Evolutionary conservation across 2,888 invertebrate genomes (phyloP).

Genomic region (Aproaerema taeniolella): DNA sequence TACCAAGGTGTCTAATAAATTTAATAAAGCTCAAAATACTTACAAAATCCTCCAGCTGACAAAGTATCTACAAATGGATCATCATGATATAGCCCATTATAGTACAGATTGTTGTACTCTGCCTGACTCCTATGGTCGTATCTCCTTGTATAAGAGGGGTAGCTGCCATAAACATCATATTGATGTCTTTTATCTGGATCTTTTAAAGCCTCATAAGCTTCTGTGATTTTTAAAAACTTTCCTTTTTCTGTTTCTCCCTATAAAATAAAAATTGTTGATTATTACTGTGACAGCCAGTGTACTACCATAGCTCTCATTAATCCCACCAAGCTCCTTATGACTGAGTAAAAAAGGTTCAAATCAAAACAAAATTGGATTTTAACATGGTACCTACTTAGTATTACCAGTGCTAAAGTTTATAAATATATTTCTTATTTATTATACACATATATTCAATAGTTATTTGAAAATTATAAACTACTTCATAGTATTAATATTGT

Average conservation of each 20-base stretch:
- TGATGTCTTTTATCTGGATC: constrained; percentile 87
- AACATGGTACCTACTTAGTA: too few relatives aligned
- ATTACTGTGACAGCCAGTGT: neutral
- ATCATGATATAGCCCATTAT: constrained; percentile 92
- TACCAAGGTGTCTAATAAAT: too few relatives aligned
- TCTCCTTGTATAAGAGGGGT: constrained; percentile 63
- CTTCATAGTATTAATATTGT: too few relatives aligned
- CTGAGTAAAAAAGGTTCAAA: too few relatives aligned
- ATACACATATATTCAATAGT: too few relatives aligned
- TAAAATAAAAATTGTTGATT: neutral
- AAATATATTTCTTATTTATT: too few relatives aligned
- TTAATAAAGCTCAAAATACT: too few relatives aligned
- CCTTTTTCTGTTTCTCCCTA: constrained; percentile 86
- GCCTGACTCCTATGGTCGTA: constrained; percentile 77
- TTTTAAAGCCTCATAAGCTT: constrained; percentile 92
- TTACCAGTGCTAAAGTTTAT: too few relatives aligned
- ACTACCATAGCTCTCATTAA: too few relatives aligned
- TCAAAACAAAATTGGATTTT: too few relatives aligned
- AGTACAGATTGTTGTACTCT: constrained; percentile 88
- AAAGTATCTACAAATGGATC: constrained; percentile 89
- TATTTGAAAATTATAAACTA: too few relatives aligned
- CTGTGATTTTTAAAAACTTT: constrained; percentile 86
- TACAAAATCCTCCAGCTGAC: constrained; percentile 85
- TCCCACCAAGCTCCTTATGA: too few relatives aligned
- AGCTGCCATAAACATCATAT: constrained; percentile 88